Base-by-base conservation (phyloP, 2,888 invertebrate species). In the Atrina japonica region DNA sequence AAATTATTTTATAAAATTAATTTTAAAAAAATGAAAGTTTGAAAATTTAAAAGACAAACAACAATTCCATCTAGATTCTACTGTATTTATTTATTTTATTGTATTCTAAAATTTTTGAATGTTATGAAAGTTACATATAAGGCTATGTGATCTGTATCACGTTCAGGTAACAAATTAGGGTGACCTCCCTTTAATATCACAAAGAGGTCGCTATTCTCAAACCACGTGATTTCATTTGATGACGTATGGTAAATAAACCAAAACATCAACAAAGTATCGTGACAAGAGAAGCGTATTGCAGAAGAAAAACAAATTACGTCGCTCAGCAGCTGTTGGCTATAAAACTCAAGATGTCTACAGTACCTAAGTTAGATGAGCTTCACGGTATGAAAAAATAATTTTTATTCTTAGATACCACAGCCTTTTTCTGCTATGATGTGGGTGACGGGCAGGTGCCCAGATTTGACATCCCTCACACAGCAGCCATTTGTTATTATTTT, bases 201-300 rank as follows among this genome's bases (percentile, higher is more conserved):
- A 9, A 49, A 14, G 35, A 21, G 5, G 21, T 18, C 21, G 11
- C 40, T 35, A 35, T 40, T 56, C 21, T 56, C 6, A 23, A 6
- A 43, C 43, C 61, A 61, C 49, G 49, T 61, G 61, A n/a, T 14
- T 18, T 9, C 11, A 21, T 45, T 49, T 66, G 66, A 66, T 49
- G 66, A 49, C 55, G 58, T 58, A 50, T 35, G 25, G 58, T 58
- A 66, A 58, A 66, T 58, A 66, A 56, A 47, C 30, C 66, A 66
- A 66, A 66, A 66, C 49, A 66, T 66, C 66, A 66, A 66, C 66
- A 66, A 66, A 66, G 66, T 66, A 49, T 66, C 66, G 66, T 66
- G 66, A 49, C 58, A 49, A 25, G 27, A 16, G 7, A 9, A 52
- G 16, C 35, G 59, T 40, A 23, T 21, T 35, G 23, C 40, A 59